Evolutionary conservation across 2,888 invertebrate species (phyloP), one percentile per base, ranked within the genome.

Genomic region (Drosophila imparisetae): DNA sequence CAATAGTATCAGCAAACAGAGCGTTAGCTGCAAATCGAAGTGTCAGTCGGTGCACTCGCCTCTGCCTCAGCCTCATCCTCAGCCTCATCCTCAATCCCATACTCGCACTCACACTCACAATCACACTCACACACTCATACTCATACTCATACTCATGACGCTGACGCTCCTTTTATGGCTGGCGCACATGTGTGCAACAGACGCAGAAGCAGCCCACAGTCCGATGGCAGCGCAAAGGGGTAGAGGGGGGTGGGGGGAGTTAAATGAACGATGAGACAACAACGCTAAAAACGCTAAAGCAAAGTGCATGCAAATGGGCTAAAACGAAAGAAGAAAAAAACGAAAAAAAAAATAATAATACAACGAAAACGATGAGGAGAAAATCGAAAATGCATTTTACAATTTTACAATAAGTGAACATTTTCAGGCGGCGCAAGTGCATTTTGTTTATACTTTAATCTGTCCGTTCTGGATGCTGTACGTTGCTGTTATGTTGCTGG

Each of bases 141-240:
- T 24, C 66, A 32, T 36, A 30, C 27, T 49, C 62, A 32, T 57
- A 38, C 48, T 62, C 62, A 38, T 61, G 60, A 40, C 32, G 54
- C 70, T 62, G 70, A 62, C 53, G 71, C 78, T 78, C 78, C 81
- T 89, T 86, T 89, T 89, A 89, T 86, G 86, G 78, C 86, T 89
- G 89, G 81, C 89, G 74, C 88, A 85, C 85, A 85, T 85, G 88
- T 85, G 85, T 85, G 90, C 90, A 85, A 77, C 85, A 85, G 85
- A 85, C 90, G 69, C 81, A 57, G 49, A 52, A 52, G 49, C 45
- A 68, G 61, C 42, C 58, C 36, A n/a, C n/a, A 40, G 27, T 29
- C 38, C 45, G 24, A 15, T 45, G 50, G 36, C 61, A 53, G 48
- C 40, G 27, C 49, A 11, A 27, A 34, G 53, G 57, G 58, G 57